Percentiles rank a stretch among this genome's conserved stretches.
phyloP scores from a whole-genome alignment of 1,140 invertebrate genomes.

The Procambarus clarkii region DNA sequence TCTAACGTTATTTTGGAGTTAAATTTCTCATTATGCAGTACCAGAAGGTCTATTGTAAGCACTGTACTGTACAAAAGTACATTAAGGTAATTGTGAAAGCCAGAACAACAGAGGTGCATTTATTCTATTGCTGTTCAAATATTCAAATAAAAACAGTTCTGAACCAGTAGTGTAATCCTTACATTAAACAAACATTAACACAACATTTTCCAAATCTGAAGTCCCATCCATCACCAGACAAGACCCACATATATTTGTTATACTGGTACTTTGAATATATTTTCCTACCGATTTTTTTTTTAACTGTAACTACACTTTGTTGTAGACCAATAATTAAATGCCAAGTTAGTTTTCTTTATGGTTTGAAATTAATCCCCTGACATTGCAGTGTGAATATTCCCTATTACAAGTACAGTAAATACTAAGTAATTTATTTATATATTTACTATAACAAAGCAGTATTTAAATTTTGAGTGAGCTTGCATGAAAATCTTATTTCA shows the following conservation, averaged over 20 bases:
- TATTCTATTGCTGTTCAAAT: slow-evolving; percentile 71
- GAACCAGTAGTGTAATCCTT: slow-evolving; percentile 70
- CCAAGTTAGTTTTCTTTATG: no score
- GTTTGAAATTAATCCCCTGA: no score
- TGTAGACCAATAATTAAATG: no score
- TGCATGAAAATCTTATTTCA: background rate
- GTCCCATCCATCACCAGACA: slow-evolving; percentile 42
- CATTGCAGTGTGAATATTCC: no score
- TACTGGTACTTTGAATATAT: background rate
- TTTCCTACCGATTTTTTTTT: no score
- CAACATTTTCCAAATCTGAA: slow-evolving; percentile 56
- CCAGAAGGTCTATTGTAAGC: no score
- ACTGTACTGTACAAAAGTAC: background rate
- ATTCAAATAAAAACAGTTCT: slow-evolving; percentile 70
- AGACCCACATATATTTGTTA: background rate
- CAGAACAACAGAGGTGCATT: slow-evolving; percentile 68
- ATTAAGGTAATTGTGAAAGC: slow-evolving; percentile 17
- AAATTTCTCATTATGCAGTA: no score
- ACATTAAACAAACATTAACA: slow-evolving; percentile 70
- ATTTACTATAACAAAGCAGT: background rate
- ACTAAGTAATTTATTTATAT: no score
- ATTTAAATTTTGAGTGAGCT: background rate
- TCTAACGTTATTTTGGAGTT: no score
- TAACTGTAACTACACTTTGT: no score
- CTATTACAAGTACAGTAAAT: no score